phyloP scores from a whole-genome alignment of 2,888 invertebrate species.

The Alloplasta piceator region DNA sequence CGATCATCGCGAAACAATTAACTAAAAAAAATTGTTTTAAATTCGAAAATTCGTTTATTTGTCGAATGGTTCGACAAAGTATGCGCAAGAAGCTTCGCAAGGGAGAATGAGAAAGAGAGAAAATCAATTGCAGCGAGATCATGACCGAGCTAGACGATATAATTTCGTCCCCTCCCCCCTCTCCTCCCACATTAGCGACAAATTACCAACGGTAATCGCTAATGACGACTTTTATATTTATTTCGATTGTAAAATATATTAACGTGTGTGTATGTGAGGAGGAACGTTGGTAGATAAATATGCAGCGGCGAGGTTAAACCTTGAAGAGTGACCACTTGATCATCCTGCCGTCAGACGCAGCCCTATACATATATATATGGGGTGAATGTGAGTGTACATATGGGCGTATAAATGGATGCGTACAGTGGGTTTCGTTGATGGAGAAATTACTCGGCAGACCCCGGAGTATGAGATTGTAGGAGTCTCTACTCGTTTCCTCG shows the following conservation, averaged over 20 bases:
- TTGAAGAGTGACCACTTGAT: conserved; percentile 50
- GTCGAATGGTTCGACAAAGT: no score
- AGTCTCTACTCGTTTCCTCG: conserved; percentile 57
- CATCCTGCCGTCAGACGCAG: conserved; percentile 28
- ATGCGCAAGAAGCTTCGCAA: not conserved
- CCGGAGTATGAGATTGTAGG: conserved; percentile 49
- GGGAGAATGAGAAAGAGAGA: not conserved
- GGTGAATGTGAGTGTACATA: not conserved
- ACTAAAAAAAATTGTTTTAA: no score
- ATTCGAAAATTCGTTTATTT: no score
- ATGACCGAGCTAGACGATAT: not conserved
- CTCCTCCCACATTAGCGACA: conserved; percentile 26
- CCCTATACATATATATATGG: not conserved
- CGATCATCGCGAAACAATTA: no score
- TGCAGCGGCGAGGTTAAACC: conserved; percentile 38
- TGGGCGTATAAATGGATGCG: conserved; percentile 24
- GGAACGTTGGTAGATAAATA: not conserved
- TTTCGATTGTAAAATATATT: conserved; percentile 31
- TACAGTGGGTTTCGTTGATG: conserved; percentile 61
- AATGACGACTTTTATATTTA: conserved; percentile 43
- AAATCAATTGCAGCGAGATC: fast-evolving
- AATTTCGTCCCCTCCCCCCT: not conserved
- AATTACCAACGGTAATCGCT: conserved; percentile 37
- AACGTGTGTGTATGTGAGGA: no score
- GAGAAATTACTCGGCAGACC: conserved; percentile 57